Evolutionary conservation across 2,797 vertebrate genomes (phyloP).

Genomic region (Clarias platycephalus): DNA sequence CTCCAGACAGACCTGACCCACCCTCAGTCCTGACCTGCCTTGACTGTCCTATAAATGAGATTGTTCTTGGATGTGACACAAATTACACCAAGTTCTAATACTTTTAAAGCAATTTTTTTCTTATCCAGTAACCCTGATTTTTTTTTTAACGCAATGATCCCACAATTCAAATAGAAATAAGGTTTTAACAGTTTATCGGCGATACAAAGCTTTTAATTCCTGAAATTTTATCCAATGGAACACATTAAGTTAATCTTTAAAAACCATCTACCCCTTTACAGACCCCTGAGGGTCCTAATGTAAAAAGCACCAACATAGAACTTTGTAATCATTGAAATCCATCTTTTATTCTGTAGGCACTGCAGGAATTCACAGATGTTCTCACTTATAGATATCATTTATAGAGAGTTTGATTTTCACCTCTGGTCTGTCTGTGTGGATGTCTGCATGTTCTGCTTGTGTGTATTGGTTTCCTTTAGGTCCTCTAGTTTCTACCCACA

Average conservation of each 20-base stretch:
- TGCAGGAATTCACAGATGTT: not conserved
- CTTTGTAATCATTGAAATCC: not conserved
- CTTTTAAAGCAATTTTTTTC: not conserved
- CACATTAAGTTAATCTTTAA: not conserved
- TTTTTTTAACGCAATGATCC: not conserved
- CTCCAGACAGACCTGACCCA: slow-evolving; percentile 37
- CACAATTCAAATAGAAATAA: not conserved
- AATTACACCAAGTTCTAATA: not conserved
- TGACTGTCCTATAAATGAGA: slow-evolving; percentile 10
- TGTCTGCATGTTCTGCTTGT: no score
- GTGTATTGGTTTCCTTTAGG: no score
- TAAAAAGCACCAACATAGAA: not conserved
- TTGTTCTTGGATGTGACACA: not conserved
- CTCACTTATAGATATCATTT: no score
- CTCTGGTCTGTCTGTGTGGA: no score
- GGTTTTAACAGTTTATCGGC: not conserved
- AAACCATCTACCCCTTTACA: not conserved
- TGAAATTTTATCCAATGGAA: not conserved
- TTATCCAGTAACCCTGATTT: not conserved
- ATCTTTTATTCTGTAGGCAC: not conserved
- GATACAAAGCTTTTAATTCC: not conserved
- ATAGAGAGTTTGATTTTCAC: no score
- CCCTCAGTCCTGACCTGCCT: slow-evolving; percentile 34
- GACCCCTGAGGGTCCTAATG: not conserved
- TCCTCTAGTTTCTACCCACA: no score